phyloP scores from a whole-genome alignment of 2,888 invertebrate species.

The Brachynemurus nebulosus region DNA sequence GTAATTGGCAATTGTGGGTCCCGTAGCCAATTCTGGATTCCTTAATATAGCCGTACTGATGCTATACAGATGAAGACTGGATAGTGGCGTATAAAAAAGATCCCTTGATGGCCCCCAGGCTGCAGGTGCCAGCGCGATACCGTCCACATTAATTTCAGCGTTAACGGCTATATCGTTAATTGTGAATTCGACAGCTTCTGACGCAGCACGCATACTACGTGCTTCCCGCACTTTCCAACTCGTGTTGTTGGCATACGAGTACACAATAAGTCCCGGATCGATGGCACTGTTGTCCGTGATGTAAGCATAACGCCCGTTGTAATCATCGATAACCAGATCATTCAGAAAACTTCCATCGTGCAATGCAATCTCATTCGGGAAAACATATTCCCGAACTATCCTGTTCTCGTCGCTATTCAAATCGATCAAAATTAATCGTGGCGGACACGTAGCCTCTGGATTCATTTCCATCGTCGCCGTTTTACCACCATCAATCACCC shows the following conservation, averaged over 20 bases:
- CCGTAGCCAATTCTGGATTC: slow-evolving; percentile 34
- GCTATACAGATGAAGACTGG: slow-evolving; percentile 52
- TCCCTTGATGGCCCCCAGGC: slow-evolving; percentile 25
- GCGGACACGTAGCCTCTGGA: slow-evolving; percentile 44
- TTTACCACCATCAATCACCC: slow-evolving; percentile 54
- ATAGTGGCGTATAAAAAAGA: slow-evolving; percentile 54
- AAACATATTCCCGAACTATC: slow-evolving; percentile 38
- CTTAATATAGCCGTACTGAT: slow-evolving; percentile 46
- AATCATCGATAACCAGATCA: slow-evolving; percentile 58
- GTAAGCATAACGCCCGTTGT: slow-evolving; percentile 51
- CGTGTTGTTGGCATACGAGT: slow-evolving; percentile 44
- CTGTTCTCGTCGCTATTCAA: slow-evolving; percentile 42
- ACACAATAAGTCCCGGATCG: slow-evolving; percentile 61
- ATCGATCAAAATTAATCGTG: slow-evolving; percentile 54
- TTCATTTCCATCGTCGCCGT: slow-evolving; percentile 40
- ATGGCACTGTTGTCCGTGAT: slow-evolving; percentile 54
- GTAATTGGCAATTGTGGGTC: slow-evolving; percentile 19
- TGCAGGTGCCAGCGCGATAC: slow-evolving; percentile 52
- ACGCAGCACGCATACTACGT: slow-evolving; percentile 46
- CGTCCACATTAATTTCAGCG: slow-evolving; percentile 49
- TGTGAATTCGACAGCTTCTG: slow-evolving; percentile 42
- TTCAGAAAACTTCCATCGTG: slow-evolving; percentile 47
- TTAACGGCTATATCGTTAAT: slow-evolving; percentile 43
- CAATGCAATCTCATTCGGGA: slow-evolving; percentile 45
- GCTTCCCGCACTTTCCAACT: slow-evolving; percentile 57